Conservation (phyloP, 2,888 invertebrate genomes). For the Idaea aversata region DNA sequence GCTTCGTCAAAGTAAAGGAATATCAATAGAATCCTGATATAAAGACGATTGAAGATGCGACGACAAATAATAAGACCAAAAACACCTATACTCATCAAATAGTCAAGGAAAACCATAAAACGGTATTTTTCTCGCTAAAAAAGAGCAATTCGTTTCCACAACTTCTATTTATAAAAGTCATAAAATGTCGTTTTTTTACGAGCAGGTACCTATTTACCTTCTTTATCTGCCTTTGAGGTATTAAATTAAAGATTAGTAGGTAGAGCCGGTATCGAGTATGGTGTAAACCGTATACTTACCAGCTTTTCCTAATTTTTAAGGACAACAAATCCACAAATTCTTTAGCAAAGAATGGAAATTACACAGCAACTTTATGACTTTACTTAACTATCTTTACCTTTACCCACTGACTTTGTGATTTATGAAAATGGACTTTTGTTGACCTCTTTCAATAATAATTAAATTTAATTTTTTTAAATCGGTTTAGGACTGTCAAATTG, state of each 20-base stretch:
- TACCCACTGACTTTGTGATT: background rate
- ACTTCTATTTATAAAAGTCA: conserved; percentile 27
- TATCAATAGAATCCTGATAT: background rate
- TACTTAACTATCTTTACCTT: background rate
- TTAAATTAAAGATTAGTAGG: conserved; percentile 27
- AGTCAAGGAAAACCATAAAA: conserved; percentile 21
- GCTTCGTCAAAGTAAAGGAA: background rate
- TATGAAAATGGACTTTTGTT: background rate
- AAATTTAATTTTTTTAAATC: too few relatives aligned
- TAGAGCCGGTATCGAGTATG: background rate
- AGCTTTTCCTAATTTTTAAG: background rate
- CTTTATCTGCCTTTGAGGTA: conserved; percentile 24
- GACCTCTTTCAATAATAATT: too few relatives aligned
- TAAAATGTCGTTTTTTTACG: conserved; percentile 29
- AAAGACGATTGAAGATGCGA: background rate
- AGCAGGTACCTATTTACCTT: conserved; percentile 21
- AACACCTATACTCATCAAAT: conserved; percentile 14
- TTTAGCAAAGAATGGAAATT: background rate
- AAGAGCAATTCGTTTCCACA: conserved; percentile 27
- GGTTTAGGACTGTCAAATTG: too few relatives aligned
- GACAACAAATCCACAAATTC: background rate
- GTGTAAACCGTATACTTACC: background rate
- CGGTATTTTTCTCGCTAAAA: conserved; percentile 18
- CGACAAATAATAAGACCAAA: conserved; percentile 6
- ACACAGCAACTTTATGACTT: background rate